These are phyloP conservation scores for Protobothrops mucrosquamatus DNA, from an alignment of 2,113 vertebrate genomes.

Conservation along the genomic window DNA sequence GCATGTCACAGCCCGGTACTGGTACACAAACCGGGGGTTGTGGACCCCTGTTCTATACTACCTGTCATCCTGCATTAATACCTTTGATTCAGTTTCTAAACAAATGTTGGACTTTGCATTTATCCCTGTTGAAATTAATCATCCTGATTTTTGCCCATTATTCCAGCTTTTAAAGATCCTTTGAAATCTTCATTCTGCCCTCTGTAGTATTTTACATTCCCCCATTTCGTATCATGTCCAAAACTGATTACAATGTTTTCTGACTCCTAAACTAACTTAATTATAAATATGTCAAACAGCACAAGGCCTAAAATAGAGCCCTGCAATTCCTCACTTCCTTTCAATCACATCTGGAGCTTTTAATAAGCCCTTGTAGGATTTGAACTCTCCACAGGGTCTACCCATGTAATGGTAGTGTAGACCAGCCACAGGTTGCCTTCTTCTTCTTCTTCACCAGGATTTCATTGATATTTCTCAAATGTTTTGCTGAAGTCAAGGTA, in stretches of 20 bases:
- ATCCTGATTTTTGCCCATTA: not conserved
- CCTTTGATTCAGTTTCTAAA: not conserved
- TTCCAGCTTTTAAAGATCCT: not conserved
- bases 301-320: not conserved
- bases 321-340: not conserved
- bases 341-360: not conserved
- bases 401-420: not conserved
- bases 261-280: not conserved
- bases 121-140: not conserved
- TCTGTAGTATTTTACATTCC: too few species aligned
- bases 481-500: too few species aligned
- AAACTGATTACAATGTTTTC: not conserved
- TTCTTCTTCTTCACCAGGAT: too few species aligned
- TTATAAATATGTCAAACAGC: not conserved
- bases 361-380: too few species aligned
- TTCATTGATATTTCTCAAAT: too few species aligned
- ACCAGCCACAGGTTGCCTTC: not conserved
- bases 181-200: not conserved
- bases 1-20: too few species aligned
- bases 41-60: not conserved
- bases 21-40: too few species aligned
- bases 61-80: not conserved
- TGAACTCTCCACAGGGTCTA: not conserved
- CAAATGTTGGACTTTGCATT: not conserved
- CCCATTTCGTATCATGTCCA: not conserved